Evolutionary conservation across 2,888 invertebrate species (phyloP).

Genomic region (Automeris io): DNA sequence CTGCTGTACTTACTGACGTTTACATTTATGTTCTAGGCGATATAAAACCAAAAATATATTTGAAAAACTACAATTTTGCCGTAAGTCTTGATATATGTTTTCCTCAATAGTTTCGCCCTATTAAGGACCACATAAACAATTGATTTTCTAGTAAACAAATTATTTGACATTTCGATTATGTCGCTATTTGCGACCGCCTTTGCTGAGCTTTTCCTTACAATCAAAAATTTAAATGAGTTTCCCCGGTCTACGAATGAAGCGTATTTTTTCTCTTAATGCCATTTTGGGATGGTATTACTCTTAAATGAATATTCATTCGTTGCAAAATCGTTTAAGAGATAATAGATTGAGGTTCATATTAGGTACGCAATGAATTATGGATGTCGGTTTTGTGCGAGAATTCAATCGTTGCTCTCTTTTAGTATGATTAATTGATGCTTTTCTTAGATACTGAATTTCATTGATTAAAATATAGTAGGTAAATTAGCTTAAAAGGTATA

Average conservation of each 20-base stretch:
- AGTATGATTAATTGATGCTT: constrained; percentile 42
- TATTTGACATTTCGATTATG: constrained; percentile 48
- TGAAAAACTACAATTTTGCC: no score
- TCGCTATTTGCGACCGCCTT: constrained; percentile 38
- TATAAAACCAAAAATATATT: no score
- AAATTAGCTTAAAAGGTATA: no score
- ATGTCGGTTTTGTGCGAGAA: constrained; percentile 50
- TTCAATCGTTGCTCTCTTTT: constrained; percentile 32
- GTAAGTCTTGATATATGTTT: neutral
- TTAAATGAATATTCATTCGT: constrained; percentile 73
- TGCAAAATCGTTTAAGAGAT: constrained; percentile 72
- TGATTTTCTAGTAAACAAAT: no score
- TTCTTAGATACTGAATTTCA: neutral
- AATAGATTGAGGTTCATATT: constrained; percentile 71
- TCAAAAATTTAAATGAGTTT: constrained; percentile 73
- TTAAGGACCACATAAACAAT: no score
- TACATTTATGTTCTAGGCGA: no score
- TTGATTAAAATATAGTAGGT: neutral
- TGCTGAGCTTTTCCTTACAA: constrained; percentile 51
- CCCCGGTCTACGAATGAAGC: constrained; percentile 45
- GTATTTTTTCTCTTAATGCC: constrained; percentile 63
- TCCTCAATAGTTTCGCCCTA: no score
- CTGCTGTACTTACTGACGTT: no score
- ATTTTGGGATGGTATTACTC: constrained; percentile 67
- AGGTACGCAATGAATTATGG: constrained; percentile 60